A percentile compares a stretch with the other conserved stretches of the same genome.
phyloP scores from a whole-genome alignment of 2,888 invertebrate species.

The Geotrupes spiniger region DNA sequence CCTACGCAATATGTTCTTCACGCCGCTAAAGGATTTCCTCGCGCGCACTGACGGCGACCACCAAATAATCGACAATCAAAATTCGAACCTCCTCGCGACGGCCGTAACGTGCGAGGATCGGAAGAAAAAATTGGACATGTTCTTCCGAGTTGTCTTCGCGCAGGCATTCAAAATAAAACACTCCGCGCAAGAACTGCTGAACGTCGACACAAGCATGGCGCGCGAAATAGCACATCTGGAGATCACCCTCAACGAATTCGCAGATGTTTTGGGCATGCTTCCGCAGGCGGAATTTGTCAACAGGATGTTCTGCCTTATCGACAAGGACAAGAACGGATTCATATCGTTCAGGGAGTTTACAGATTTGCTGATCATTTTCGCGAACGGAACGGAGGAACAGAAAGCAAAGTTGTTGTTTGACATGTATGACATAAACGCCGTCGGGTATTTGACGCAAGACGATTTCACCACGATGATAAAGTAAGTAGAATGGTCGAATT shows the following conservation, averaged over 20 bases:
- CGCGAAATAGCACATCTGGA: conserved; percentile 54
- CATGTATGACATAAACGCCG: conserved; percentile 57
- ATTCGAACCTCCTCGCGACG: conserved; percentile 35
- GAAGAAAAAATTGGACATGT: conserved; percentile 53
- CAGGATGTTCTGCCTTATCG: conserved; percentile 57
- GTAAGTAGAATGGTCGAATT: conserved; percentile 37
- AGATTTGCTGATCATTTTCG: conserved; percentile 59
- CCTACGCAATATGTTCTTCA: conserved; percentile 46
- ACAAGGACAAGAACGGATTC: conserved; percentile 59
- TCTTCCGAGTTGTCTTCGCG: conserved; percentile 56
- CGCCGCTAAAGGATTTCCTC: conserved; percentile 40
- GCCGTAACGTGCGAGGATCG: conserved; percentile 52
- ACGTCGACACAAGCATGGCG: conserved; percentile 47
- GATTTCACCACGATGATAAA: conserved; percentile 55
- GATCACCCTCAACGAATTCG: conserved; percentile 58
- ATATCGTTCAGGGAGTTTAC: conserved; percentile 62
- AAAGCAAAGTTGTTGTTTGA: conserved; percentile 57
- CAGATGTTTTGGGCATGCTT: conserved; percentile 58
- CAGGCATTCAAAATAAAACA: conserved; percentile 46
- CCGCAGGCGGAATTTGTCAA: conserved; percentile 56
- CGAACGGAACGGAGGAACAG: conserved; percentile 53
- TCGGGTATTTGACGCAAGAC: conserved; percentile 48
- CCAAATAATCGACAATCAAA: conserved; percentile 3
- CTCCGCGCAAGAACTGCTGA: conserved; percentile 46
- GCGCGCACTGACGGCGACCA: neutral